Percentiles rank a stretch among this genome's conserved stretches.
Evolutionary conservation across 2,113 vertebrate species (phyloP).

Genomic region (Paralichthys olivaceus): DNA sequence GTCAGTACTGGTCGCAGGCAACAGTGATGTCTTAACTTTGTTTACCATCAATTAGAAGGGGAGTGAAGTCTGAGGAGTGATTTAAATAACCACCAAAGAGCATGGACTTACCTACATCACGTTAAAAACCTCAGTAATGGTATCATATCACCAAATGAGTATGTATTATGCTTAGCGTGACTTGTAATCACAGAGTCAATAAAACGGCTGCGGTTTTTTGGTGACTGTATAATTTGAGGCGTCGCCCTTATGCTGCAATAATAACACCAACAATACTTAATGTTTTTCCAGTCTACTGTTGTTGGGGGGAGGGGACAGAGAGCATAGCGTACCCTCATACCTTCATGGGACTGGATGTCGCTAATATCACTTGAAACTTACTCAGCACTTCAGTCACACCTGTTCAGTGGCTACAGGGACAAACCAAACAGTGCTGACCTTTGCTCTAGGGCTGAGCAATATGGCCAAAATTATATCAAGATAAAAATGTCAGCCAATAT

Average conservation of each 20-base stretch:
- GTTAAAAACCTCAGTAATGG: conserved; percentile 38
- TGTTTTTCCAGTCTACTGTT: conserved; percentile 10
- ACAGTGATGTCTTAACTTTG: conserved; percentile 4
- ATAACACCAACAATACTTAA: conserved; percentile 45
- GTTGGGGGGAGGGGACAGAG: conserved; percentile 12
- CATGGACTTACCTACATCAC: conserved; percentile 12
- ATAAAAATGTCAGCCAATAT: no score
- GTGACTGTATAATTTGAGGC: conserved; percentile 48
- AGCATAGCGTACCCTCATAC: no score
- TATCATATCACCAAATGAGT: conserved; percentile 57
- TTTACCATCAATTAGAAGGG: conserved; percentile 20
- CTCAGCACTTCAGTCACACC: no score
- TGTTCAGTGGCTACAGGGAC: background rate
- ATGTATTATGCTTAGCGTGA: conserved; percentile 33
- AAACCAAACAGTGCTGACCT: background rate
- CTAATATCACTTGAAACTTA: background rate
- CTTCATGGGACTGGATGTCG: no score
- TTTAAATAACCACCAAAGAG: conserved; percentile 11
- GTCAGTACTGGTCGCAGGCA: background rate
- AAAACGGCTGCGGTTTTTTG: conserved; percentile 52
- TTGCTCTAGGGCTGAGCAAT: no score
- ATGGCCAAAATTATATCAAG: no score
- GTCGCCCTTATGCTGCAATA: conserved; percentile 41
- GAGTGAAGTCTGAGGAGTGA: conserved; percentile 12
- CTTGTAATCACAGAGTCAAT: conserved; percentile 55